A percentile compares a stretch with the other conserved stretches of the same genome.
Conservation (phyloP, 2,888 invertebrate genomes). For the Zeuzera pyrina region DNA sequence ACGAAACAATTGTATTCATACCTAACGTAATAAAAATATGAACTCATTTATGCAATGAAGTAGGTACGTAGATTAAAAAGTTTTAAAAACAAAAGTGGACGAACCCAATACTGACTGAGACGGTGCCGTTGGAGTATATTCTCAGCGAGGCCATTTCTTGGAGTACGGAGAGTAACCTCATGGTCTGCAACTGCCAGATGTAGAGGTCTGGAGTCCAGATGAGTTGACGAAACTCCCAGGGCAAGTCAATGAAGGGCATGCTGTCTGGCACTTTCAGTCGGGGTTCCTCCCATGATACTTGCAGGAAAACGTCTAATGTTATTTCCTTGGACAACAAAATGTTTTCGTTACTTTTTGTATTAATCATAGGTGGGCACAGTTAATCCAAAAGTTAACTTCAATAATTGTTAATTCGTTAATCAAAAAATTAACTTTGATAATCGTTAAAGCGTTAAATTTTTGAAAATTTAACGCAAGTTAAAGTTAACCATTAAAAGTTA, state of each 20-base stretch:
- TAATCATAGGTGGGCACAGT: too few species aligned
- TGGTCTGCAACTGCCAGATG: constrained; percentile 76
- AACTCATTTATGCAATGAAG: too few species aligned
- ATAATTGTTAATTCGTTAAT: too few species aligned
- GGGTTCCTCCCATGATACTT: constrained; percentile 76
- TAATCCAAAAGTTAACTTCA: too few species aligned
- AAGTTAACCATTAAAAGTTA: too few species aligned
- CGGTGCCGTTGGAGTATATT: constrained; percentile 74
- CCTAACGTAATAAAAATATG: too few species aligned
- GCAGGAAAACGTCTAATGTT: constrained; percentile 76
- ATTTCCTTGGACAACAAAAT: constrained; percentile 61
- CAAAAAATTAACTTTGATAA: too few species aligned
- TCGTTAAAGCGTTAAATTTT: too few species aligned
- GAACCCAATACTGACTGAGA: constrained; percentile 78
- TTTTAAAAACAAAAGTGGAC: constrained; percentile 25
- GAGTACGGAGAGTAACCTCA: constrained; percentile 74
- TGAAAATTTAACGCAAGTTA: too few species aligned
- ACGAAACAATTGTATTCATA: too few species aligned
- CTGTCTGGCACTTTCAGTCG: constrained; percentile 59
- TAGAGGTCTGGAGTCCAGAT: constrained; percentile 77
- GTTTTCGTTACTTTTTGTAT: constrained; percentile 4
- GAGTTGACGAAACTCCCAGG: constrained; percentile 75
- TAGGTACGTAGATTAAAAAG: too few species aligned
- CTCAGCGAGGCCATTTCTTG: constrained; percentile 76
- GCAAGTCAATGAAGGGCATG: constrained; percentile 69